Conservation (phyloP, 2,888 invertebrate species). For the Lamellibrachia satsuma region DNA sequence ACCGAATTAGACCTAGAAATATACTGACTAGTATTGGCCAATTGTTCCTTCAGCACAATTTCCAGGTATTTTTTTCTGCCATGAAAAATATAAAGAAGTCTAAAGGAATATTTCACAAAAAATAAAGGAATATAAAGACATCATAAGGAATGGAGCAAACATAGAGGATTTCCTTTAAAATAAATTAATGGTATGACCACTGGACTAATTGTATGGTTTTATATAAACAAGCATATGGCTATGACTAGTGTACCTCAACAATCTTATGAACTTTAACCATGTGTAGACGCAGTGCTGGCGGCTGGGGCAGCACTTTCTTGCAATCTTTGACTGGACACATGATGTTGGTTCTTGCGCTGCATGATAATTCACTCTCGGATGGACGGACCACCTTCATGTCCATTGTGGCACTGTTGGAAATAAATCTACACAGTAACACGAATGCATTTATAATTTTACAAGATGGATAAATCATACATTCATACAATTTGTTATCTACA, state of each 20-base stretch:
- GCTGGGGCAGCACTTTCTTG: slow-evolving; percentile 1
- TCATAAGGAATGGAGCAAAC: no score
- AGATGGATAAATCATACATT: background rate
- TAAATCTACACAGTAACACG: background rate
- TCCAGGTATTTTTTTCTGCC: no score
- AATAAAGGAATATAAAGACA: no score
- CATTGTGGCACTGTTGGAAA: background rate
- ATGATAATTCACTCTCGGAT: background rate
- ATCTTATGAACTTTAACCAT: background rate
- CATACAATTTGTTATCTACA: background rate
- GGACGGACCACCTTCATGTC: background rate
- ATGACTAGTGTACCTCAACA: background rate
- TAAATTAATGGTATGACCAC: no score
- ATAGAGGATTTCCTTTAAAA: no score
- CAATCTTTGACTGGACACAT: slow-evolving; percentile 1
- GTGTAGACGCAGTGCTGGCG: background rate
- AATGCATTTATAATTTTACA: background rate
- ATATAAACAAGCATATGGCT: background rate
- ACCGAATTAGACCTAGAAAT: no score
- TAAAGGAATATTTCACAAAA: no score
- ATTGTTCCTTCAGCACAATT: no score
- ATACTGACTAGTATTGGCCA: no score
- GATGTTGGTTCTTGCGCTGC: slow-evolving; percentile 1
- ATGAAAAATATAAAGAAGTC: no score
- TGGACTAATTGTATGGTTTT: no score